Base-by-base conservation (phyloP, 2,113 vertebrate genomes). In the Axis porcinus region DNA sequence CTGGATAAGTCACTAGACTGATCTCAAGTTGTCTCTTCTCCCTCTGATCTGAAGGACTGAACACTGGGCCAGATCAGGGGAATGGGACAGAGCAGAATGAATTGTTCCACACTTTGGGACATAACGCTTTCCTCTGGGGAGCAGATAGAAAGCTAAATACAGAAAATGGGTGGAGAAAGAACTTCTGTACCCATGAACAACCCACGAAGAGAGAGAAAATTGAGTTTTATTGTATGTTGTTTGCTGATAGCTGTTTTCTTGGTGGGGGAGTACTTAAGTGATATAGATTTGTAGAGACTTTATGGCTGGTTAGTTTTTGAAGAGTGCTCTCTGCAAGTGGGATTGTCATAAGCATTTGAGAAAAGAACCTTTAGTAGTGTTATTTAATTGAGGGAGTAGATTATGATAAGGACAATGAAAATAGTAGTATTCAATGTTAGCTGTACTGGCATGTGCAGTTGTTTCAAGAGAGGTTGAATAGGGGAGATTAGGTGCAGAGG, bases 101-200 rank as follows among this genome's bases (percentile, higher is more conserved):
- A 36, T 86, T 81, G 64, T 78, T 52, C 30, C 57, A 91, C 47
- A 28, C 74, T 57, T 94, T 52, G 86, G 89, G 92, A 91, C 93
- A 60, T 95, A 95, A 86, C 87, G 54, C 83, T 70, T 96, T 89
- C 55, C 76, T 91, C 21, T 95, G 70, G 95, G 89, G 86, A 96
- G 60, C 78, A 89, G 83, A 86, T 43, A 84, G 86, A 94, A 84
- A 93, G 67, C 79, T 94, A 93, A 81, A 95, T 84, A 93, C 84
- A 93, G 85, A 84, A 95, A 96, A 88, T 95, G 36, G 91, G 54
- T 94, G 82, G 47, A 91, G 78, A 86, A 93, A 95, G 84, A 95
- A 93, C 58, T 93, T 96, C 36, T 88, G 0, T 87, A 93, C 52
- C 70, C 36, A 70, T 10, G 33, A 97, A 94, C 74, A 85, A 57